phyloP scores from a whole-genome alignment of 2,888 invertebrate genomes.

The Catocala sponsa region DNA sequence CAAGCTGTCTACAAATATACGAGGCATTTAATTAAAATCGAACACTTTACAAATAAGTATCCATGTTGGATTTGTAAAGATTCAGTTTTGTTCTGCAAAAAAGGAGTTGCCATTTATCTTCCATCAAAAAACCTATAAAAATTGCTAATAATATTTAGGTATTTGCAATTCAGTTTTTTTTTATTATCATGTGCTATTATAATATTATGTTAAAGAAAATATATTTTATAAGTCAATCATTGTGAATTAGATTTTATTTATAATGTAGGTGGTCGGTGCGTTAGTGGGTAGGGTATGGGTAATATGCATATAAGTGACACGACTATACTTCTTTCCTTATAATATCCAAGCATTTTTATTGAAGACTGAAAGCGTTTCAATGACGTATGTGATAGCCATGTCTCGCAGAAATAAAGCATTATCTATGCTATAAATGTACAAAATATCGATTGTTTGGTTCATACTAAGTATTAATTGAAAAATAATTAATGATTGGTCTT shows the following conservation, averaged over 20 bases:
- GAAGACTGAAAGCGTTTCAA: slow-evolving; percentile 41
- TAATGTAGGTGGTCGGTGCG: background rate
- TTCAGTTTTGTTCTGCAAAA: background rate
- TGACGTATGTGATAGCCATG: slow-evolving; percentile 6
- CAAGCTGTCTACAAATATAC: background rate
- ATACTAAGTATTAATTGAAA: too few relatives aligned
- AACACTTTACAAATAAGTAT: too few relatives aligned
- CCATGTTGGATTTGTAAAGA: too few relatives aligned
- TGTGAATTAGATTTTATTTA: too few relatives aligned
- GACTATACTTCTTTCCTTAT: too few relatives aligned
- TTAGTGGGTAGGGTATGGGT: background rate
- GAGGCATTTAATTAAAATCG: background rate
- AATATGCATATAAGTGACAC: too few relatives aligned
- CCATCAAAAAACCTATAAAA: background rate
- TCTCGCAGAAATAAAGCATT: too few relatives aligned
- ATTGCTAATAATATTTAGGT: background rate
- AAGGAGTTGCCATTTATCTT: background rate
- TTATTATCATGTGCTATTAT: background rate
- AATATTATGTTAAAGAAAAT: background rate
- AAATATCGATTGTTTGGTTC: too few relatives aligned
- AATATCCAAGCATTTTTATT: slow-evolving; percentile 23
- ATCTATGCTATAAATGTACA: too few relatives aligned
- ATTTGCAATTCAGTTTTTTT: background rate
- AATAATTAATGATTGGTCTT: too few relatives aligned
- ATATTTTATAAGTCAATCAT: too few relatives aligned